Base-by-base conservation (phyloP, 2,888 invertebrate species). In the Gryllus longicercus region DNA sequence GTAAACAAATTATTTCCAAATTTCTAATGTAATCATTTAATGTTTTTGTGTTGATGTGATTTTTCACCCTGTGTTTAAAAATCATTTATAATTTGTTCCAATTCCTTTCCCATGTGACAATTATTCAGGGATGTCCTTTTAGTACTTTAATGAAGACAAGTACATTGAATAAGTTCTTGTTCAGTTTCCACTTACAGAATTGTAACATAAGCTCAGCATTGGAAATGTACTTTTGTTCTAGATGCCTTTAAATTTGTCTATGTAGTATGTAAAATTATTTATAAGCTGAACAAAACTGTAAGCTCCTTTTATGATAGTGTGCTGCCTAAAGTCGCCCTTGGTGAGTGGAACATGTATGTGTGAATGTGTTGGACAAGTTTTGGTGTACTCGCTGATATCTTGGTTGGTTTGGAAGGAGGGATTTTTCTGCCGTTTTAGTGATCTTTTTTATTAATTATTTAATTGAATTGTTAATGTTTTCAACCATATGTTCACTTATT, bases 201-300 rank as follows among this genome's bases (percentile, higher is more conserved):
- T 77, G 49, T 50, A 77, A 77, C 3, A 50, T 77, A 77, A 76
- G 76, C 21, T 16, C 16, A n/a, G 77, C 21, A 25, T 16, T 23
- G 77, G 77, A 77, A 38, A 77, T 77, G 77, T 77, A 25, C 77
- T 50, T 49, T 77, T 49, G 49, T 77, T n/a, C 50, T 77, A 25
- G n/a, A n/a, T 50, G 21, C 18, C 50, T 21, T 25, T 25, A 12
- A 77, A 77, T 14, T 50, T 77, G 50, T 50, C 50, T 77, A 21
- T 77, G 63, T 77, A n/a, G 38, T 38, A 77, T 77, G 50, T 77
- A n/a, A 50, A 21, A 77, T 77, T 77, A 77, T 77, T 77, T 77
- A 77, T 77, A 50, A 77, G n/a, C 77, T 76, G 76, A 14, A 74
- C n/a, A 74, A n/a, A 77, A 25, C 50, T n/a, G 38, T 38, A n/a